Evolutionary conservation across 1,140 invertebrate species (phyloP).

Genomic region (Drosophila sp.): DNA sequence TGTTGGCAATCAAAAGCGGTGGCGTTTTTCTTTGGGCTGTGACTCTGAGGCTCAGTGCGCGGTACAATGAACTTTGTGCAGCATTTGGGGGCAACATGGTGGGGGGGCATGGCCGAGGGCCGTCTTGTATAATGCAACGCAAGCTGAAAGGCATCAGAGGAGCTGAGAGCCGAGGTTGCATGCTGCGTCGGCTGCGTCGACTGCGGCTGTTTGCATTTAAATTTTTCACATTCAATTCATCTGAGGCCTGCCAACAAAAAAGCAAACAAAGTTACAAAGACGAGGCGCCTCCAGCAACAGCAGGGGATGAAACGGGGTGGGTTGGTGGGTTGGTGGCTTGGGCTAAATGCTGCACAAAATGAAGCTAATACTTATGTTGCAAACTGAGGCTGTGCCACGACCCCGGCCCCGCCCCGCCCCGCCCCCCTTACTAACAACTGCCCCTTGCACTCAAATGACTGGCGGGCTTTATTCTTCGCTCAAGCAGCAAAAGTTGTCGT

Average conservation of each 20-base stretch:
- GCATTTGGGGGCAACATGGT: constrained; percentile 21
- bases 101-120: not conserved
- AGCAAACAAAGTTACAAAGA: constrained; percentile 78
- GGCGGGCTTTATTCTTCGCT: constrained; percentile 67
- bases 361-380: constrained; percentile 81
- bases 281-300: constrained; percentile 17
- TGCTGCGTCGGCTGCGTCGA: constrained; percentile 43
- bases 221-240: constrained; percentile 83
- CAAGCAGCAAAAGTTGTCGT: constrained; percentile 49
- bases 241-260: constrained; percentile 72
- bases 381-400: constrained; percentile 59
- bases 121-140: constrained; percentile 66
- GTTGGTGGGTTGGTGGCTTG: too few species aligned
- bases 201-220: constrained; percentile 81
- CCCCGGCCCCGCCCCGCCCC: too few species aligned
- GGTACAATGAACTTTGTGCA: constrained; percentile 76
- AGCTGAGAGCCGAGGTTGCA: not conserved
- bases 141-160: constrained; percentile 58
- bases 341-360: constrained; percentile 74
- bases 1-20: constrained; percentile 79
- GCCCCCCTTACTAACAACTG: constrained; percentile 13
- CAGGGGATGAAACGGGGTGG: too few species aligned
- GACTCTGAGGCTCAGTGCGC: constrained; percentile 76
- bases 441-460: constrained; percentile 64
- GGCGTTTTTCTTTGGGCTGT: constrained; percentile 67